phyloP scores from a whole-genome alignment of 1,140 invertebrate genomes.

The Formica selysi region DNA sequence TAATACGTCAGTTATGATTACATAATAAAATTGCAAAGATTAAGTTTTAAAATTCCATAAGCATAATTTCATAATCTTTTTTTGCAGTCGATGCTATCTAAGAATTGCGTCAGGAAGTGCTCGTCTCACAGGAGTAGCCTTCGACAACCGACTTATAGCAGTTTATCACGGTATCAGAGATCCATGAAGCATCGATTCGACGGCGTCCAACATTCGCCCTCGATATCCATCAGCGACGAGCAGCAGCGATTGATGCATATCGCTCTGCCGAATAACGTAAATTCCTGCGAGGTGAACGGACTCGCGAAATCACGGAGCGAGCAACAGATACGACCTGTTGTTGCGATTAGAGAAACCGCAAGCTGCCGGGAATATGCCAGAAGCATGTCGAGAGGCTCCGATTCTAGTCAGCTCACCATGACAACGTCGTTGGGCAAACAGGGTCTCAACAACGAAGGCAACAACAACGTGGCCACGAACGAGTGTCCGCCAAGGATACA shows the following conservation, averaged over 20 bases:
- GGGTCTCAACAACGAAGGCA: conserved; percentile 74
- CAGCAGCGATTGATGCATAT: conserved; percentile 74
- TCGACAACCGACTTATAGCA: conserved; percentile 80
- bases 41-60: no score
- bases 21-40: neutral
- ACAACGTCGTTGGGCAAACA: conserved; percentile 81
- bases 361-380: conserved; percentile 55
- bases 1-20: neutral
- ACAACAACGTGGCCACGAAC: conserved; percentile 71
- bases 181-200: conserved; percentile 62
- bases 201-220: conserved; percentile 73
- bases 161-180: conserved; percentile 77
- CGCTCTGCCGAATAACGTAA: neutral
- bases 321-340: neutral
- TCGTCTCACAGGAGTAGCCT: conserved; percentile 70
- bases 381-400: conserved; percentile 75
- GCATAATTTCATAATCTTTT: neutral
- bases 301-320: neutral
- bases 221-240: conserved; percentile 79
- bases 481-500: conserved; percentile 67
- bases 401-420: conserved; percentile 83
- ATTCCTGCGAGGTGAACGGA: conserved; percentile 33
- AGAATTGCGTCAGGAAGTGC: conserved; percentile 81
- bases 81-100: conserved; percentile 84
- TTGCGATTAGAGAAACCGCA: neutral